Evolutionary conservation across 1,140 invertebrate species (phyloP).

Genomic region (Helicorthomorpha holstii): DNA sequence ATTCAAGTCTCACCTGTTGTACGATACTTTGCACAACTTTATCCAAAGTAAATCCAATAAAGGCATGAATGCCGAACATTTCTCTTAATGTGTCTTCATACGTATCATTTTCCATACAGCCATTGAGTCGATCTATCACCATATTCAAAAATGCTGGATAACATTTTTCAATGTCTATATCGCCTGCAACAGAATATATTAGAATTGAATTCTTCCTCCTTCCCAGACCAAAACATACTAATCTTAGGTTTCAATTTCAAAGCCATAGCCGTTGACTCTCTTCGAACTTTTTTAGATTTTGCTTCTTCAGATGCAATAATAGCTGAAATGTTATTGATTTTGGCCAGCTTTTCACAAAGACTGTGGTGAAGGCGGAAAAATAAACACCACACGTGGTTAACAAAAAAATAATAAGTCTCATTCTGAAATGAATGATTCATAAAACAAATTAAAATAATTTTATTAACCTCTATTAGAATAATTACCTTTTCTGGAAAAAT

Average conservation of each 20-base stretch:
- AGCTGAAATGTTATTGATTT: conserved; percentile 56
- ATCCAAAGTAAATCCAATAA: conserved; percentile 81
- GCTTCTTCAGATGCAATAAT: conserved; percentile 54
- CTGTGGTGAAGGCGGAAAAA: conserved; percentile 91
- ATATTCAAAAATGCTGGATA: conserved; percentile 84
- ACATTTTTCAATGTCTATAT: conserved; percentile 60
- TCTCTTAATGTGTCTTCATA: conserved; percentile 90
- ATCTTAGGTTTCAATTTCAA: conserved; percentile 70
- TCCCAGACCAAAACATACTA: conserved; percentile 24
- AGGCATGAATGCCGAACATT: conserved; percentile 96
- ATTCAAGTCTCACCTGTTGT: conserved; percentile 39
- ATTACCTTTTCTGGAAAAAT: background rate
- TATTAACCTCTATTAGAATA: background rate
- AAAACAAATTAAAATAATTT: background rate
- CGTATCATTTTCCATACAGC: conserved; percentile 74
- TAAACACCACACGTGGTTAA: conserved; percentile 83
- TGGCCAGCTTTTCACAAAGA: conserved; percentile 71
- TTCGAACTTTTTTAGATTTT: conserved; percentile 37
- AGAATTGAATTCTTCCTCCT: background rate
- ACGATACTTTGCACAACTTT: conserved; percentile 84
- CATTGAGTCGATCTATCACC: conserved; percentile 87
- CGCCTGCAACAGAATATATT: conserved; percentile 25
- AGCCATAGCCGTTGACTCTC: conserved; percentile 65
- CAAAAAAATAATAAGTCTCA: conserved; percentile 68
- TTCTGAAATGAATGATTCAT: conserved; percentile 24